phyloP scores from a whole-genome alignment of 2,888 invertebrate genomes.

The Pristionchus maxplancki region DNA sequence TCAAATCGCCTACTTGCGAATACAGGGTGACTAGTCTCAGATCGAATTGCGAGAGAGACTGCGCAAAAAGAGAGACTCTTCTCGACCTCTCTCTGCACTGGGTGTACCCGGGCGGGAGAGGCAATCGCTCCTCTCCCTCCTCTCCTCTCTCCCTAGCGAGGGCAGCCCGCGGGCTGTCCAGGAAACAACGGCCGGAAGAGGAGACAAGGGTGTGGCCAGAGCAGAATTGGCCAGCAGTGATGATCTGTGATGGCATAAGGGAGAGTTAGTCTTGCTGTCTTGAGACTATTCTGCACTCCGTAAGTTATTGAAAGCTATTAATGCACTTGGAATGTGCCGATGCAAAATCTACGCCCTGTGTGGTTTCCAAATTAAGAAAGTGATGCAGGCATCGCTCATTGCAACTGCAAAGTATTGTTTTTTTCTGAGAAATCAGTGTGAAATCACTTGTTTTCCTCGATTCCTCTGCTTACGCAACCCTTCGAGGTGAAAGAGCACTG shows the following conservation, averaged over 20 bases:
- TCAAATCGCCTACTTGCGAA: too few relatives aligned
- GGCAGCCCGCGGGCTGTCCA: constrained; percentile 31
- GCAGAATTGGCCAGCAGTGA: too few relatives aligned
- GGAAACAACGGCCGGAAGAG: not conserved
- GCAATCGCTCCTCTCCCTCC: not conserved
- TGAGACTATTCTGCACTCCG: too few relatives aligned
- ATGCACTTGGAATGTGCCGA: too few relatives aligned
- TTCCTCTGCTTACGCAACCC: not conserved
- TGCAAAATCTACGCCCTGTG: too few relatives aligned
- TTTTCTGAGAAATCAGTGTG: not conserved
- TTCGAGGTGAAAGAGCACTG: not conserved
- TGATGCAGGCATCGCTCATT: too few relatives aligned
- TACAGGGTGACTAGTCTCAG: too few relatives aligned
- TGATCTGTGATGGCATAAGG: not conserved
- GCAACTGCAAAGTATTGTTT: too few relatives aligned
- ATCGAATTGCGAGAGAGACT: too few relatives aligned
- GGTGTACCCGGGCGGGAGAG: constrained; percentile 3
- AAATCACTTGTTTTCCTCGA: not conserved
- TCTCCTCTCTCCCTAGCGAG: not conserved
- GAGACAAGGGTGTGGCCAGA: not conserved
- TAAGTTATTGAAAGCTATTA: not conserved
- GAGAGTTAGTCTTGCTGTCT: not conserved
- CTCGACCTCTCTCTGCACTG: not conserved
- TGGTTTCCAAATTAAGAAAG: too few relatives aligned
- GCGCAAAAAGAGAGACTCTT: not conserved